Conservation (phyloP, 2,797 vertebrate species). For the Notamacropus eugenii region DNA sequence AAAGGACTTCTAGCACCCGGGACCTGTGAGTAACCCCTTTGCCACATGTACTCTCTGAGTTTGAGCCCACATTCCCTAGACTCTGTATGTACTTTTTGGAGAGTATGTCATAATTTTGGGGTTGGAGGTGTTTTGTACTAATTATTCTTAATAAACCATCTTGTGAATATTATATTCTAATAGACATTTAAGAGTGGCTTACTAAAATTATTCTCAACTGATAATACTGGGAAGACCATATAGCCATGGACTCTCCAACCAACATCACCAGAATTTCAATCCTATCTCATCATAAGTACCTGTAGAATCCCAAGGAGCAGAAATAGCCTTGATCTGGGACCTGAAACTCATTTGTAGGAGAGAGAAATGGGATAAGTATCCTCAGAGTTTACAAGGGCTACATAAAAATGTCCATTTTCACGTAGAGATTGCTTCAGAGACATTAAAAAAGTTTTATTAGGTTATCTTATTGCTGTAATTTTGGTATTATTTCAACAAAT, state of each 20-base stretch:
- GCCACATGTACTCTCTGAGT: neutral
- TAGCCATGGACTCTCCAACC: neutral
- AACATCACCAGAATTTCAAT: neutral
- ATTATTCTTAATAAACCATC: neutral
- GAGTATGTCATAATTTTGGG: neutral
- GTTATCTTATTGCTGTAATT: neutral
- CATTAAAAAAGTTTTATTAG: neutral
- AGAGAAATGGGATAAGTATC: neutral
- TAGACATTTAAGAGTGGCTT: neutral
- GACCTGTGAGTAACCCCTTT: slow-evolving; percentile 2
- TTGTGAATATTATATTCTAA: neutral
- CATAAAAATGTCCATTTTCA: neutral
- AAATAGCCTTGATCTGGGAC: neutral
- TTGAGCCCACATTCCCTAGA: neutral
- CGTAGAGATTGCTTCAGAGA: neutral
- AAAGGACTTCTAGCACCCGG: neutral
- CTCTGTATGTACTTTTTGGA: neutral
- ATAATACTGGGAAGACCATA: neutral
- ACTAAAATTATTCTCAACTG: neutral
- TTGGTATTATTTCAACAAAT: neutral
- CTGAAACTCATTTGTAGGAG: neutral
- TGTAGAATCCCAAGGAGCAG: neutral
- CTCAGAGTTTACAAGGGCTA: neutral
- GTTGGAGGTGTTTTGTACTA: neutral
- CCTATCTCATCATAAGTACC: neutral